These are phyloP conservation scores for Nycticebus coucang DNA, from an alignment of 2,113 vertebrate genomes.

Conservation along the genomic window DNA sequence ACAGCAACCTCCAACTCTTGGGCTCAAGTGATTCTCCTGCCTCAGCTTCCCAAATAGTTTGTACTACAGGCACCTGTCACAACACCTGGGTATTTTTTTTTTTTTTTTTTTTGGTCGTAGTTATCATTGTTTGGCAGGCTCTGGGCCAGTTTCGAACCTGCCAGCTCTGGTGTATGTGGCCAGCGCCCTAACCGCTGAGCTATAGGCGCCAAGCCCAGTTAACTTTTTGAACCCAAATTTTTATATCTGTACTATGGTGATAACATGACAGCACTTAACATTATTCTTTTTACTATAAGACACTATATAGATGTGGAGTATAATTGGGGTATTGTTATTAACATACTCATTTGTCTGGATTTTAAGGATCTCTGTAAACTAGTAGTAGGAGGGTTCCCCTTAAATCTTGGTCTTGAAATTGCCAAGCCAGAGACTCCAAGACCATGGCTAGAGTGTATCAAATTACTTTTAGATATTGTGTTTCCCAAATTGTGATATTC, in stretches of 20 bases:
- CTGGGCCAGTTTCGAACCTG: too few species aligned
- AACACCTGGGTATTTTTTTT: too few species aligned
- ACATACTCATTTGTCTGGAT: background rate
- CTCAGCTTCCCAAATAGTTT: too few species aligned
- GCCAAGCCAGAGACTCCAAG: background rate
- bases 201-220: background rate
- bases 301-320: background rate
- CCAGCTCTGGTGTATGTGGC: too few species aligned
- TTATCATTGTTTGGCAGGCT: too few species aligned
- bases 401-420: conserved; percentile 23
- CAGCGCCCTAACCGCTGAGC: too few species aligned
- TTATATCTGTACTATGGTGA: background rate
- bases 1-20: too few species aligned
- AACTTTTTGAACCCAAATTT: background rate
- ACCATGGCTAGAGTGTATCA: background rate
- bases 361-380: conserved; percentile 33
- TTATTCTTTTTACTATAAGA: background rate
- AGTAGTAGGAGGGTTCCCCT: background rate
- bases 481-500: background rate
- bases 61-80: too few species aligned
- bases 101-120: too few species aligned
- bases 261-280: background rate
- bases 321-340: background rate
- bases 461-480: background rate
- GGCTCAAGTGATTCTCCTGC: too few species aligned